A percentile compares a stretch with the other conserved stretches of the same genome.
phyloP scores from a whole-genome alignment of 2,888 invertebrate genomes.

The Rapana venosa region DNA sequence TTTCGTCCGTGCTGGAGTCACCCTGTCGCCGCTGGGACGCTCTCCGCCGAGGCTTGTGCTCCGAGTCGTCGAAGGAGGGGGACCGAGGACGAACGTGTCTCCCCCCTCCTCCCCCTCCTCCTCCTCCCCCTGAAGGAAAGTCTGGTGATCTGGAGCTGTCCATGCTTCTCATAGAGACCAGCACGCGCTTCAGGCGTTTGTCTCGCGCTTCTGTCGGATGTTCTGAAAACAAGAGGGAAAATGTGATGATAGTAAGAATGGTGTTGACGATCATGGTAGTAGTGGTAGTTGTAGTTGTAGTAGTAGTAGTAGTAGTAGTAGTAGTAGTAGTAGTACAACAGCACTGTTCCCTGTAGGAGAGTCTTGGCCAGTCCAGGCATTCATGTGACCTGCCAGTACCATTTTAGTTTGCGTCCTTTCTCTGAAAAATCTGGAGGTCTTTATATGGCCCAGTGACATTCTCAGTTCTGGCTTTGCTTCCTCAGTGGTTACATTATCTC shows the following conservation, averaged over 20 bases:
- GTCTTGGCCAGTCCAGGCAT: too few relatives aligned
- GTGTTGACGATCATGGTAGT: too few relatives aligned
- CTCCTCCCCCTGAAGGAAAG: not conserved
- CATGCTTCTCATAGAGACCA: constrained; percentile 33
- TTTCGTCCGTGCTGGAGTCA: constrained; percentile 61
- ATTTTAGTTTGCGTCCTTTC: too few relatives aligned
- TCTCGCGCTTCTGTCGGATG: constrained; percentile 20
- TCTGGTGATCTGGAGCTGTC: not conserved
- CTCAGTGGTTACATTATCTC: too few relatives aligned
- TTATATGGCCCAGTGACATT: too few relatives aligned
- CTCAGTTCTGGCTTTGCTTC: too few relatives aligned
- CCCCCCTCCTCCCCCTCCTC: not conserved
- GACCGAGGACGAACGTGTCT: not conserved
- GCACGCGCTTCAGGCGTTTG: constrained; percentile 1
- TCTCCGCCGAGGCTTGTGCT: constrained; percentile 41
- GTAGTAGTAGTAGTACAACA: too few relatives aligned
- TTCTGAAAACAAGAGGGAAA: not conserved
- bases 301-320: too few relatives aligned
- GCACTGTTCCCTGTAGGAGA: too few relatives aligned
- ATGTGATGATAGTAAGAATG: not conserved
- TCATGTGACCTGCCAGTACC: too few relatives aligned
- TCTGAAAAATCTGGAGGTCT: too few relatives aligned
- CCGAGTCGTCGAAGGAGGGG: constrained; percentile 8
- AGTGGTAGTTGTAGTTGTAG: too few relatives aligned
- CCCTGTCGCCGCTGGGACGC: constrained; percentile 53